Conservation (phyloP, 2,113 vertebrate genomes). For the Pachycephala philippinensis region DNA sequence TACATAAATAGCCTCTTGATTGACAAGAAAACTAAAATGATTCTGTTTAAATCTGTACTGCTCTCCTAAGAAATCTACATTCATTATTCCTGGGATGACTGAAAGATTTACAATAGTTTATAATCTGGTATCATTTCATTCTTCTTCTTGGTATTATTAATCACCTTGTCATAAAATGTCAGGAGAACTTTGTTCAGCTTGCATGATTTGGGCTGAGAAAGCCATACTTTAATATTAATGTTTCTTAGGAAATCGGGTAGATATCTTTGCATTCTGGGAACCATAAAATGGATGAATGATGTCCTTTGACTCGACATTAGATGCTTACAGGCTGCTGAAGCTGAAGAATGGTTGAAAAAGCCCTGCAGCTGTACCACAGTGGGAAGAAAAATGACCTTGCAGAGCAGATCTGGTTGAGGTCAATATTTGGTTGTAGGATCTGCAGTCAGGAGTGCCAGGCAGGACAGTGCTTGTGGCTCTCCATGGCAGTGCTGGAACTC, state of each 20-base stretch:
- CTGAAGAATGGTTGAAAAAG: neutral
- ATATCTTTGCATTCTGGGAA: slow-evolving; percentile 38
- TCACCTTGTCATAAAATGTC: slow-evolving; percentile 51
- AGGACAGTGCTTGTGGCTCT: neutral
- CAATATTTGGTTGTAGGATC: neutral
- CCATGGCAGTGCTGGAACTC: rapidly evolving
- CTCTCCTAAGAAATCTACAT: slow-evolving; percentile 51
- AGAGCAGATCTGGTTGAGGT: neutral
- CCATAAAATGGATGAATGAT: slow-evolving; percentile 36
- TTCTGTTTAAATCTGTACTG: slow-evolving; percentile 38
- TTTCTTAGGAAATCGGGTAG: slow-evolving; percentile 42
- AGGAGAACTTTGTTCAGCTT: slow-evolving; percentile 51
- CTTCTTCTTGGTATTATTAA: slow-evolving; percentile 59
- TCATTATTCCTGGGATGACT: slow-evolving; percentile 58
- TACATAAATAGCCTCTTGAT: slow-evolving; percentile 39
- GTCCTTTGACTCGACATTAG: neutral
- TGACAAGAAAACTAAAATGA: slow-evolving; percentile 48
- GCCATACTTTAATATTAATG: slow-evolving; percentile 40
- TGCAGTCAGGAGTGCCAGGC: rapidly evolving
- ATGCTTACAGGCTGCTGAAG: neutral
- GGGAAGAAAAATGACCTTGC: neutral
- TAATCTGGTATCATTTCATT: slow-evolving; percentile 60
- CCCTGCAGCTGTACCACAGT: neutral
- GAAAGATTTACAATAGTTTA: slow-evolving; percentile 62
- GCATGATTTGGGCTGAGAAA: slow-evolving; percentile 37